Evolutionary conservation across 2,797 vertebrate genomes (phyloP).

Genomic region (Pangasius sanitwongsei): DNA sequence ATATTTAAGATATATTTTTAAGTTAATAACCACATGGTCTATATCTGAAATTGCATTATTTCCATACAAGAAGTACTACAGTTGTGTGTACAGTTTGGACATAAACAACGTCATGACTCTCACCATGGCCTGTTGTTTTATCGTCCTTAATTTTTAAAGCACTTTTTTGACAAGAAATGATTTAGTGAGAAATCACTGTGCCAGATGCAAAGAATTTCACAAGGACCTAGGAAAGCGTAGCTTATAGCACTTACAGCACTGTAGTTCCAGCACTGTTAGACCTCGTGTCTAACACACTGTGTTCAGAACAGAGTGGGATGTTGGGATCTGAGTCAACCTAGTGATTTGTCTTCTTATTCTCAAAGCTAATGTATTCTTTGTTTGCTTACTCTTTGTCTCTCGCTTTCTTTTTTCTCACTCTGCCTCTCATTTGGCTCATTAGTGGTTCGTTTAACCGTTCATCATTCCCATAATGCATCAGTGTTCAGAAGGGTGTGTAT

Average conservation of each 20-base stretch:
- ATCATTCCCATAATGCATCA: slow-evolving; percentile 45
- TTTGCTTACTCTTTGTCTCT: slow-evolving; percentile 12
- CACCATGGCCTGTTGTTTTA: background rate
- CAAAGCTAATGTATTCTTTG: background rate
- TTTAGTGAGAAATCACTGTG: background rate
- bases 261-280: background rate
- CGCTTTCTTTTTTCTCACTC: background rate
- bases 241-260: background rate
- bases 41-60: background rate
- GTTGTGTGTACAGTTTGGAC: background rate
- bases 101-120: background rate
- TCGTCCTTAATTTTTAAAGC: background rate
- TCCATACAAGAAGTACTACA: background rate
- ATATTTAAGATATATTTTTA: background rate
- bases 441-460: slow-evolving; percentile 46
- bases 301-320: slow-evolving; percentile 16
- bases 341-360: background rate
- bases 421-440: slow-evolving; percentile 45
- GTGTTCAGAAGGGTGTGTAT: slow-evolving; percentile 26
- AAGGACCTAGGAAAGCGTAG: background rate
- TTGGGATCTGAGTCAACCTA: background rate
- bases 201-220: background rate
- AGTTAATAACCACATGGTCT: background rate
- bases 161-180: too few species aligned
- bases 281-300: background rate